Conservation (phyloP, 2,888 invertebrate species). For the Hirtodrosophila cameraria region DNA sequence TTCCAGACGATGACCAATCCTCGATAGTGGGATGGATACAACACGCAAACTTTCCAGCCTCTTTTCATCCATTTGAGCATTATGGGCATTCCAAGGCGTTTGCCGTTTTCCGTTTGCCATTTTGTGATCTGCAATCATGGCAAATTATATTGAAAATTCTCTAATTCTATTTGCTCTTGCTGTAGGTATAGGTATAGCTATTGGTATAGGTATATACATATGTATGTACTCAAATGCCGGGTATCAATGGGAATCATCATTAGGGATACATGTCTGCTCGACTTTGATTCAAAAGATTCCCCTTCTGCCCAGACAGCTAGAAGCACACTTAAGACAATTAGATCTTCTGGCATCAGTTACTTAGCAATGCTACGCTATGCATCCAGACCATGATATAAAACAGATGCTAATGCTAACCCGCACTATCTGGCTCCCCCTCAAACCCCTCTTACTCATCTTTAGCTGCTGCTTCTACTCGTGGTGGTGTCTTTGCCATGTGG, state of each 20-base stretch:
- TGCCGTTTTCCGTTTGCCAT: conserved; percentile 47
- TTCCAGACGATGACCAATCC: conserved; percentile 67
- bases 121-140: conserved; percentile 61
- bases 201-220: no score
- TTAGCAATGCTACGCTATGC: conserved; percentile 20
- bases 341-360: conserved; percentile 56
- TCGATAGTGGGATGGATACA: conserved; percentile 47
- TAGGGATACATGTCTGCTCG: conserved; percentile 13
- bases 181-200: no score
- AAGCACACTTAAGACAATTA: conserved; percentile 63
- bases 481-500: conserved; percentile 44
- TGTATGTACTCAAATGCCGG: conserved; percentile 26
- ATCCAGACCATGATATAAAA: conserved; percentile 59
- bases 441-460: background rate
- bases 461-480: conserved; percentile 2
- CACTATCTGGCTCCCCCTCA: background rate
- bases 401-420: conserved; percentile 61
- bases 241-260: conserved; percentile 35
- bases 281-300: conserved; percentile 24
- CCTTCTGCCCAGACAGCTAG: conserved; percentile 36
- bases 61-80: conserved; percentile 16
- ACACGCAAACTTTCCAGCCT: conserved; percentile 39
- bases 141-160: conserved; percentile 60
- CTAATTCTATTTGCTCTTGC: conserved; percentile 31
- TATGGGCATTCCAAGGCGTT: conserved; percentile 54